Conservation (phyloP, 1,140 invertebrate species). For the Euborellia annulipes region DNA sequence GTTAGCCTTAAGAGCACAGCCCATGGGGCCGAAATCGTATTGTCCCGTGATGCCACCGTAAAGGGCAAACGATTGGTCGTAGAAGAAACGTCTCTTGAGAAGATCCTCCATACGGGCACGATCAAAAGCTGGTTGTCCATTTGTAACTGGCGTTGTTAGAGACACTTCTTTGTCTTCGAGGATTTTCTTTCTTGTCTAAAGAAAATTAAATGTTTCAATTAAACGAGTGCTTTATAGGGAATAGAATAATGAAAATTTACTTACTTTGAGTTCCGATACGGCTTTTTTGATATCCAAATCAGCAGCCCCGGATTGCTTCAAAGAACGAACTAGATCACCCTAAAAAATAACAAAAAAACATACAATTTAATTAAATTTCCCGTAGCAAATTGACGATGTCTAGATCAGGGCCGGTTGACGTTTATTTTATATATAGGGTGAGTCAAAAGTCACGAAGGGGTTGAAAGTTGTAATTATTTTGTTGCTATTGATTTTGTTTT, state of each 20-base stretch:
- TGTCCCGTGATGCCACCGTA: slow-evolving; percentile 82
- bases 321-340: slow-evolving; percentile 74
- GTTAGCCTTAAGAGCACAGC: slow-evolving; percentile 94
- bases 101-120: slow-evolving; percentile 91
- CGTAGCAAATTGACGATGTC: too few relatives aligned
- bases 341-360: slow-evolving; percentile 25
- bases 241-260: too few relatives aligned
- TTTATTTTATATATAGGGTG: too few relatives aligned
- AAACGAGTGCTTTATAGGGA: too few relatives aligned
- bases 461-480: too few relatives aligned
- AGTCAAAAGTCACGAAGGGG: too few relatives aligned
- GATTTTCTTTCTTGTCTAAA: too few relatives aligned
- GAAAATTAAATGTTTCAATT: too few relatives aligned
- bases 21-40: slow-evolving; percentile 99
- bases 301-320: slow-evolving; percentile 73
- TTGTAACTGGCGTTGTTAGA: too few relatives aligned
- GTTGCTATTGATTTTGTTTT: too few relatives aligned
- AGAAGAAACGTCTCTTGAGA: slow-evolving; percentile 93
- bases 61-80: slow-evolving; percentile 97
- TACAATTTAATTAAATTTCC: too few relatives aligned
- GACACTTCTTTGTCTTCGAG: slow-evolving; percentile 88
- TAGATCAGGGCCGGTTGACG: too few relatives aligned
- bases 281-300: slow-evolving; percentile 88
- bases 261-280: slow-evolving; percentile 76
- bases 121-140: slow-evolving; percentile 89